Base-by-base conservation (phyloP, 2,113 vertebrate species). In the Malurus elegans region DNA sequence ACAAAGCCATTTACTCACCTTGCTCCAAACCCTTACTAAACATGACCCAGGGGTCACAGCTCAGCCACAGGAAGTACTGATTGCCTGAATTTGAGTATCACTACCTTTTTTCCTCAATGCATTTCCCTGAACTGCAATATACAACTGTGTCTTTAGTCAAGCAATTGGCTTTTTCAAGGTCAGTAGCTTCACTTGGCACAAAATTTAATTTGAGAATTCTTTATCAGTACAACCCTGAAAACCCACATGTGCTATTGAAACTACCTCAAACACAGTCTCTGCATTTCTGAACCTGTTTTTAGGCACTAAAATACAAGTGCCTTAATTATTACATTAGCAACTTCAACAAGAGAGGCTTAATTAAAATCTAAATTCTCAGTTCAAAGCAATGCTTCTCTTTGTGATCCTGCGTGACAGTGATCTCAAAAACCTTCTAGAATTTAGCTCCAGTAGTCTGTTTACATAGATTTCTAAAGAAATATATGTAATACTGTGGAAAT, bases 11-110 rank as follows among this genome's bases (percentile, higher is more conserved):
- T 69, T 76, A 80, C 64, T 90, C 45, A 76, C 67, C 71, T 94
- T 44, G 53, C 75, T 94, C 81, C 93, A 97, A 93, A 83, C 85
- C 79, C 60, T 95, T 83, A 80, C n/a, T 88, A 95, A 96, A 83
- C 81, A 93, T 71, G 92, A 95, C 67, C 18, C 72, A 74, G 66
- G 34, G 50, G 29, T 90, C 66, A 91, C 70, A 79, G 20, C 28
- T 61, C 48, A 32, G 34, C 62, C 40, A 78, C 20, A 40, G 82
- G 72, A 86, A 94, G 72, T 88, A 71, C 28, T 56, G 42, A 60
- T 71, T 88, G 40, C n/a, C 44, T 73, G 23, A 90, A 69, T 79
- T 67, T 78, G 64, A 78, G 42, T 74, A 94, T 71, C 64, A 64
- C 15, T 71, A 12, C 8, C 6, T 66, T 91, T 85, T 73, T 61